Evolutionary conservation across 2,113 vertebrate genomes (phyloP), one percentile per base, ranked within the genome.

Genomic region (Tetraodon nigroviridis): DNA sequence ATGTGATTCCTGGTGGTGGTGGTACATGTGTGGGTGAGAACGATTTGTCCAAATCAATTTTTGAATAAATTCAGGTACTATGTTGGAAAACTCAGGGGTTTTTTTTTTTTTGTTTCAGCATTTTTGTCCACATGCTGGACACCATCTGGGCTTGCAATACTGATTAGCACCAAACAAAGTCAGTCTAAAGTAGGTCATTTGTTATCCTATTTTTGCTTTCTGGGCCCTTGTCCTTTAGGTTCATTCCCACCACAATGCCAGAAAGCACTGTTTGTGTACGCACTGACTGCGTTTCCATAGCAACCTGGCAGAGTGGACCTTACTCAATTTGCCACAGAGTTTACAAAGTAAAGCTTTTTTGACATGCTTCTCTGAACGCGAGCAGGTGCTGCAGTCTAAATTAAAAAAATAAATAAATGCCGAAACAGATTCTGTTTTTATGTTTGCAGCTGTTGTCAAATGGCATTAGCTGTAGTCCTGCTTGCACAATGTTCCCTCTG

Each of bases 211-310:
- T 45, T 51, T 12, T 5, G 0, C 18, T 62, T 64, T 61, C 67
- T 55, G 65, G 55, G 15, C 55, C 47, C 18, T 20, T 71, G 46
- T 75, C 51, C 64, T 80, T 67, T 75, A 55, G 65, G 52, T 71
- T 61, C 56, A 50, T 47, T 64, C 21, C 32, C 32, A 16, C 21
- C 68, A 69, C 80, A 69, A 45, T 67, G 56, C 69, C 70, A 58
- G 42, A 61, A 63, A 75, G 55, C 65, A 46, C 73, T 71, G 61
- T 81, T 80, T 83, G 75, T 83, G 66, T 78, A 80, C 79, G 42
- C 61, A 66, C 67, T 65, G 18, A 71, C 56, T 61, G 75, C 52
- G 86, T 84, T 84, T 61, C 79, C 53, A 84, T 85, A 67, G 64
- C 72, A 84, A 87, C 85, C 69, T 81, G 75, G 61, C 85, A 79